Evolutionary conservation across 1,140 invertebrate species (phyloP).

Genomic region (Diploscapter pachys): DNA sequence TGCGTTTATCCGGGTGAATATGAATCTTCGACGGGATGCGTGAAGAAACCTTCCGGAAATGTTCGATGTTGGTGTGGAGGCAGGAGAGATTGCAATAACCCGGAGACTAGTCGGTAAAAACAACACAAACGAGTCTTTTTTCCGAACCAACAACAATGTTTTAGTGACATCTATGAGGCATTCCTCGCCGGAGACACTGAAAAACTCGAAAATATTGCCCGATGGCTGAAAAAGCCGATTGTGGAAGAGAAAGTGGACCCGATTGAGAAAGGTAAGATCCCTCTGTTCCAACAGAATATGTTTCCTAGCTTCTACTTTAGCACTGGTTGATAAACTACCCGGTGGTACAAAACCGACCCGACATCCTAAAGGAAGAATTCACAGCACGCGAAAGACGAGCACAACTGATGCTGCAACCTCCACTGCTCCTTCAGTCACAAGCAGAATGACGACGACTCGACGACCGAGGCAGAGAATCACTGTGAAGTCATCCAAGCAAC

Average conservation of each 20-base stretch:
- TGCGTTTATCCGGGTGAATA: slow-evolving; percentile 33
- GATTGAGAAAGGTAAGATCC: not conserved
- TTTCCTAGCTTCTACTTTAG: not conserved
- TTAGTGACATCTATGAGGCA: slow-evolving; percentile 20
- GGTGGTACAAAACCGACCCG: slow-evolving; percentile 3
- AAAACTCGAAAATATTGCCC: slow-evolving; percentile 1
- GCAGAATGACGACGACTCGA: too few species aligned
- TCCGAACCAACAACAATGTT: too few species aligned
- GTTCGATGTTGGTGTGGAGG: slow-evolving; percentile 33
- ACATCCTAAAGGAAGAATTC: not conserved
- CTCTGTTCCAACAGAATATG: not conserved
- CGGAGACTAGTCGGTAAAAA: slow-evolving; percentile 14
- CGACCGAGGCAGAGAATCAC: too few species aligned
- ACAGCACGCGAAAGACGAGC: slow-evolving; percentile 1
- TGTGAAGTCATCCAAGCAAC: too few species aligned
- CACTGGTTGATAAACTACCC: not conserved
- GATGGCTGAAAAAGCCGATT: slow-evolving; percentile 12
- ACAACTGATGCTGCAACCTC: not conserved
- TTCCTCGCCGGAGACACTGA: slow-evolving; percentile 12
- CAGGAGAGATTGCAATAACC: slow-evolving; percentile 23
- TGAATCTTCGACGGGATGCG: slow-evolving; percentile 4
- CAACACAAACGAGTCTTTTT: too few species aligned
- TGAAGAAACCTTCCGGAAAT: slow-evolving; percentile 27
- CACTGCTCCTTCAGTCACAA: too few species aligned
- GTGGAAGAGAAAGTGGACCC: slow-evolving; percentile 6